Conservation (phyloP, 2,888 invertebrate species). For the Hydrotaea diabolus region DNA sequence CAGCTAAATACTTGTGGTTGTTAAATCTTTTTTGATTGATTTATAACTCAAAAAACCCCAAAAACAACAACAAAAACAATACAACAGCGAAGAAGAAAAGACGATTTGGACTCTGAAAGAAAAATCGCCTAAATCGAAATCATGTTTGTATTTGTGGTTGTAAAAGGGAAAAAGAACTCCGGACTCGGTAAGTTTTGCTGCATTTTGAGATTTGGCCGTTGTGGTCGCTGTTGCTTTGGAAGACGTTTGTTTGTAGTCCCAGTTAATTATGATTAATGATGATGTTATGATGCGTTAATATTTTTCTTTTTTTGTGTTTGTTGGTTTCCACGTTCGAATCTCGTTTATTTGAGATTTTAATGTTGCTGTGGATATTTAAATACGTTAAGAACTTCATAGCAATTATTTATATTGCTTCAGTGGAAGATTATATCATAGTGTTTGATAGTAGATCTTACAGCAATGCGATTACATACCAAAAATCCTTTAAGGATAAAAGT, state of each 20-base stretch:
- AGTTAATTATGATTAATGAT: constrained; percentile 78
- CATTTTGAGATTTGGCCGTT: neutral
- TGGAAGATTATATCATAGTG: too few relatives aligned
- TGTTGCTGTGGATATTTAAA: neutral
- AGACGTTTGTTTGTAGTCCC: constrained; percentile 63
- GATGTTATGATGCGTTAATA: constrained; percentile 77
- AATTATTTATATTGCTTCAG: neutral
- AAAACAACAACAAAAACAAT: neutral
- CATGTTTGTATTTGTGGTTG: constrained; percentile 25
- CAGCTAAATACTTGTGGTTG: constrained; percentile 68
- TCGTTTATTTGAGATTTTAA: constrained; percentile 15
- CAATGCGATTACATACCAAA: too few relatives aligned
- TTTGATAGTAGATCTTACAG: too few relatives aligned
- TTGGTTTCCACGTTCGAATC: constrained; percentile 29
- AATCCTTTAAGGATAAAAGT: too few relatives aligned
- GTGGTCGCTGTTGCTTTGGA: constrained; percentile 8
- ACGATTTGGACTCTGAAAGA: neutral
- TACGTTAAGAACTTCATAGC: constrained; percentile 3
- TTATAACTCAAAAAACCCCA: constrained; percentile 73
- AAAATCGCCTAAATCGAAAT: neutral
- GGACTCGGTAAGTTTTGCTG: neutral
- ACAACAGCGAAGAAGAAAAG: neutral
- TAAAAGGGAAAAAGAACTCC: neutral
- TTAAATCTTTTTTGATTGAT: constrained; percentile 73
- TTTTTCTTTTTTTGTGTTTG: constrained; percentile 69